These are phyloP conservation scores for Ceyx margarethae DNA, from an alignment of 2,113 vertebrate species.

Conservation along the genomic window DNA sequence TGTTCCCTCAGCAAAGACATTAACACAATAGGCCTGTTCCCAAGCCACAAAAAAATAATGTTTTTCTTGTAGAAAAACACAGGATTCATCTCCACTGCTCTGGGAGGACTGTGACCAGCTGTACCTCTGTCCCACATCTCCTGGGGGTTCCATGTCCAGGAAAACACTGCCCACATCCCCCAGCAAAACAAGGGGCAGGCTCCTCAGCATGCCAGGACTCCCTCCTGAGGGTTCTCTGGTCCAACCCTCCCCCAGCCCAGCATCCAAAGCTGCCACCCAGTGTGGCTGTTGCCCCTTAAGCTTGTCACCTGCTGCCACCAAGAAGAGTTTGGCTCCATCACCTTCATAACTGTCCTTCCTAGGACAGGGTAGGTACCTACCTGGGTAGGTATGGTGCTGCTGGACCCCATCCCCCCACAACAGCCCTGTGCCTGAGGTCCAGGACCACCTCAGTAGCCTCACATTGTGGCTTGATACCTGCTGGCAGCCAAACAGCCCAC, in stretches of 20 bases:
- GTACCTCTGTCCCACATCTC: not conserved
- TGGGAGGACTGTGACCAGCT: not conserved
- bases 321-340: not conserved
- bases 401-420: not conserved
- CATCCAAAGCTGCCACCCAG: rapidly evolving
- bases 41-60: not conserved
- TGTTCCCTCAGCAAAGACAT: not conserved
- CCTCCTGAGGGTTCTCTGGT: too few relatives aligned
- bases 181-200: not conserved
- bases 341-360: not conserved
- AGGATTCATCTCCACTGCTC: not conserved
- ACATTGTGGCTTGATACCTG: too few relatives aligned
- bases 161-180: rapidly evolving
- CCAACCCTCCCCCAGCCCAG: not conserved
- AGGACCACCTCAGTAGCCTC: not conserved
- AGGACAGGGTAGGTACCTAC: not conserved
- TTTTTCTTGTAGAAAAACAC: not conserved
- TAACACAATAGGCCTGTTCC: rapidly evolving
- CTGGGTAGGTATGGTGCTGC: not conserved
- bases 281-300: not conserved
- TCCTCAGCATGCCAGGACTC: not conserved
- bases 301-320: not conserved
- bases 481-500: too few relatives aligned
- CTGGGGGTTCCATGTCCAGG: not conserved
- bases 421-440: not conserved